Conservation (phyloP, 2,797 vertebrate species). For the Oophaga sylvatica region DNA sequence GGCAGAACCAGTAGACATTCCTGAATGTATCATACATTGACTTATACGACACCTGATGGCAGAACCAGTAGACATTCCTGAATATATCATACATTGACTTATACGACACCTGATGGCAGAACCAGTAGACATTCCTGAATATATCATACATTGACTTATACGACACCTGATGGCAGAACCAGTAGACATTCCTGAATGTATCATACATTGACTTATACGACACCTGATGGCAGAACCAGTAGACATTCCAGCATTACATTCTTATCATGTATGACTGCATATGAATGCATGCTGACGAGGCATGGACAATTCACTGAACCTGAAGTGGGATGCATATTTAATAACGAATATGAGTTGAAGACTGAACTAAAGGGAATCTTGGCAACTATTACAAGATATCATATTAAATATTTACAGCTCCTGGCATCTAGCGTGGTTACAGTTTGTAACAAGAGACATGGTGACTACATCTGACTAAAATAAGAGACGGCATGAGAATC, state of each 20-base stretch:
- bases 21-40: too few species aligned
- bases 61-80: too few species aligned
- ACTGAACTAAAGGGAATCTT: slow-evolving; percentile 19
- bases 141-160: too few species aligned
- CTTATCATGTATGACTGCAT: background rate
- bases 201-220: too few species aligned
- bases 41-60: too few species aligned
- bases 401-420: slow-evolving; percentile 41
- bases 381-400: slow-evolving; percentile 31
- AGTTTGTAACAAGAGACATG: slow-evolving; percentile 25
- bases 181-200: too few species aligned
- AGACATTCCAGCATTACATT: background rate
- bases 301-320: background rate
- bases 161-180: too few species aligned
- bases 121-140: background rate
- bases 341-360: slow-evolving; percentile 17
- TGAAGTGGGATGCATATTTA: slow-evolving; percentile 30
- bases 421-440: slow-evolving; percentile 32
- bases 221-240: background rate
- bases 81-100: background rate
- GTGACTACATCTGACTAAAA: slow-evolving; percentile 31
- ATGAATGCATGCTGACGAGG: background rate
- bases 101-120: background rate
- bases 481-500: background rate
- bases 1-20: background rate